Conservation (phyloP, 2,797 vertebrate genomes). For the Antrozous pallidus region DNA sequence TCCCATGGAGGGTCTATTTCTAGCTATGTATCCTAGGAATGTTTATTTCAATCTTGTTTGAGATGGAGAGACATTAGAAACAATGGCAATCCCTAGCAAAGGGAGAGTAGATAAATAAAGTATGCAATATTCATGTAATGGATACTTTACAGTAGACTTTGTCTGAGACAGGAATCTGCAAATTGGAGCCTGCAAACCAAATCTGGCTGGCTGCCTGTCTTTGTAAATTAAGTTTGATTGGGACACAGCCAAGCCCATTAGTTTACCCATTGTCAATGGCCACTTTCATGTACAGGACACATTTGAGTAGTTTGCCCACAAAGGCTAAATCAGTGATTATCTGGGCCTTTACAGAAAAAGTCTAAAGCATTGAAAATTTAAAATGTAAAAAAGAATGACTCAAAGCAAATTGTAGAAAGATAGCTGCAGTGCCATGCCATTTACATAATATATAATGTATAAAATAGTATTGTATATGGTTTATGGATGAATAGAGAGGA, state of each 20-base stretch:
- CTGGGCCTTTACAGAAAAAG: not conserved
- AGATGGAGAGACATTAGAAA: not conserved
- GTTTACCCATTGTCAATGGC: not conserved
- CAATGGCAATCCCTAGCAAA: not conserved
- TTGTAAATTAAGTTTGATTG: not conserved
- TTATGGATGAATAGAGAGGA: not conserved
- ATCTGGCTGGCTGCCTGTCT: not conserved
- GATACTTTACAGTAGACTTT: not conserved
- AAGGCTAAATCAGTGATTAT: not conserved
- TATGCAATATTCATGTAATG: fast-evolving
- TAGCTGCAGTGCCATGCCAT: fast-evolving
- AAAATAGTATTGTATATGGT: not conserved
- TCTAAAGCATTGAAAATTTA: too few species aligned
- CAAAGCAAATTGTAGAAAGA: not conserved
- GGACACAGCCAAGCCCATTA: not conserved
- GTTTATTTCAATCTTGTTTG: not conserved
- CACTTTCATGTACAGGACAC: not conserved
- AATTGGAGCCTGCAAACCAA: not conserved
- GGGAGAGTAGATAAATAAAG: not conserved
- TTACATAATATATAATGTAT: not conserved
- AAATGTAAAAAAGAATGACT: not conserved
- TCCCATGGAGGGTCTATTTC: fast-evolving
- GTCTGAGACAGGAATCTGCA: not conserved
- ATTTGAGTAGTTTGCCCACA: not conserved
- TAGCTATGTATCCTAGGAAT: not conserved